A percentile compares a stretch with the other conserved stretches of the same genome.
These are phyloP conservation scores for Aselliscus stoliczkanus DNA, from an alignment of 2,797 vertebrate genomes.

Conservation along the genomic window DNA sequence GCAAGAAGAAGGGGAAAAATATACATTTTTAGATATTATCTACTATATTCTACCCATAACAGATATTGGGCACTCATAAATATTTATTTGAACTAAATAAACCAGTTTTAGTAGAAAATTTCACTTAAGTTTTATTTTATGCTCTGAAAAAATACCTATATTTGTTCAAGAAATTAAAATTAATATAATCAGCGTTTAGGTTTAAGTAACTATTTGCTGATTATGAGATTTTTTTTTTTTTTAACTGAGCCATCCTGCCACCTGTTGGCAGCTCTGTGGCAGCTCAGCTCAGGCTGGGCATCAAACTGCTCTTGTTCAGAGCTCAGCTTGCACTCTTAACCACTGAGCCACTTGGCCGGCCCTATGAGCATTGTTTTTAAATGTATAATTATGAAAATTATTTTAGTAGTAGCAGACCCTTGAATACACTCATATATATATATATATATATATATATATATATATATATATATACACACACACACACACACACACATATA, in stretches of 20 bases:
- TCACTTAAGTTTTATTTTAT: background rate
- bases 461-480: too few species aligned
- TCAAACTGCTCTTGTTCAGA: too few species aligned
- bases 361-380: background rate
- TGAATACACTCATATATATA: background rate
- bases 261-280: too few species aligned
- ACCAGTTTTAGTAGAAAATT: background rate
- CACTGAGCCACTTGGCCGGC: too few species aligned
- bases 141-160: background rate
- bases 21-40: background rate
- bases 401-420: background rate
- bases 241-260: too few species aligned
- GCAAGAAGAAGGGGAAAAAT: background rate
- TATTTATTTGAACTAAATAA: background rate
- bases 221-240: too few species aligned
- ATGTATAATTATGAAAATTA: background rate
- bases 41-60: background rate
- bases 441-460: background rate
- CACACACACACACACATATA: too few species aligned
- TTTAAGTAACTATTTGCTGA: background rate
- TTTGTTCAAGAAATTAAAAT: background rate
- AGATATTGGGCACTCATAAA: background rate
- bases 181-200: background rate
- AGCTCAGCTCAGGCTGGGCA: too few species aligned
- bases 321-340: too few species aligned